Evolutionary conservation across 2,113 vertebrate genomes (phyloP), one percentile per base, ranked within the genome.

Genomic region (Oreocharis arfaki): DNA sequence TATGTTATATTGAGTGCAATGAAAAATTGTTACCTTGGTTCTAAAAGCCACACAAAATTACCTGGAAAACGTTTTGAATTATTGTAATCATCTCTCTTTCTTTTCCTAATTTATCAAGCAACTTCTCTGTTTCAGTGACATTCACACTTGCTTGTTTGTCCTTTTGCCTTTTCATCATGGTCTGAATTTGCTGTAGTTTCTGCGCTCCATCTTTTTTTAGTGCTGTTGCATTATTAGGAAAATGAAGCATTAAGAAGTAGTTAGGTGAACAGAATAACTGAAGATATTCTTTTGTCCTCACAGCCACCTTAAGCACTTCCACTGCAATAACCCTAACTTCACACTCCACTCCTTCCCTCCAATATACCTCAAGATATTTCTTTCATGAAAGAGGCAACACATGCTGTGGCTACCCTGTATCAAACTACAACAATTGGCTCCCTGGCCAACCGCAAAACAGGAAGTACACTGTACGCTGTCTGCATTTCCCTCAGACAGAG

Each of bases 61-160:
- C 98, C 98, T 98, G 98, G 46, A 98, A 96, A 8, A 98, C 46
- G 28, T 97, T 92, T 63, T 98, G 97, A 93, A 98, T 68, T 70
- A 98, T 2, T 47, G 92, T 69, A 55, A 85, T 95, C 2, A 61
- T 16, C 2, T 89, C 7, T 84, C 76, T 97, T 41, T 98, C 97
- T 59, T 4, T 28, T 93, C 96, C 23, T 13, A 98, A 77, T 1
- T 33, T 79, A 18, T 23, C 0, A 42, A 10, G 13, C 20, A 95
- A 52, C 20, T 26, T 32, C 56, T 95, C 47, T 32, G 1, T 16
- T 61, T 23, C 60, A 97, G 4, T 32, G 8, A 10, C 26, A 61
- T 80, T 16, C 64, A 16, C 30, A 16, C 1, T 46, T 17, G 37
- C 11, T 88, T 87, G 10, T 68, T 95, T 27, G 21, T 88, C 27